A percentile compares a stretch with the other conserved stretches of the same genome.
These are phyloP conservation scores for Phoeniculus purpureus DNA, from an alignment of 2,797 vertebrate genomes.

Conservation along the genomic window DNA sequence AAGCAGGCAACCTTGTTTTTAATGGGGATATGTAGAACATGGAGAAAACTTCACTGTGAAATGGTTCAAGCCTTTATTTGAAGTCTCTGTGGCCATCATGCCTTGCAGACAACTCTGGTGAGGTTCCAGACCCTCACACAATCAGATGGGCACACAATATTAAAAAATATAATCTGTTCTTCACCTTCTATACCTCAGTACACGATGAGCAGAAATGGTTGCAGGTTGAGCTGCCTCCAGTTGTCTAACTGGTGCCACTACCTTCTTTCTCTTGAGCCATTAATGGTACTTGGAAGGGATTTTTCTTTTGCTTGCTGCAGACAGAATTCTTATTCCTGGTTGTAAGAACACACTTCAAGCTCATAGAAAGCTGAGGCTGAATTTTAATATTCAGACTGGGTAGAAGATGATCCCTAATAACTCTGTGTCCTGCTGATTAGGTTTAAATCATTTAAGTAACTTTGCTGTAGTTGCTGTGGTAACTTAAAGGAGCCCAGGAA, in stretches of 20 bases:
- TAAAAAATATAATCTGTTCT: background rate
- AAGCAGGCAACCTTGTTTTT: background rate
- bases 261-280: background rate
- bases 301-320: background rate
- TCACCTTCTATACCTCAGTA: background rate
- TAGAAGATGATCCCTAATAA: background rate
- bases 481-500: background rate
- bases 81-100: background rate
- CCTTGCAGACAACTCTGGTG: background rate
- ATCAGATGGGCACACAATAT: background rate
- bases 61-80: background rate
- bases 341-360: background rate
- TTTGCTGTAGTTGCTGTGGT: background rate
- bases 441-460: conserved; percentile 34
- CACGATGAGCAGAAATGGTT: background rate
- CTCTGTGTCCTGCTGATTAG: background rate
- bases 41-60: background rate
- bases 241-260: background rate
- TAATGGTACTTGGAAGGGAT: background rate
- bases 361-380: background rate
- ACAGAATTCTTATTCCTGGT: background rate
- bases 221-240: background rate
- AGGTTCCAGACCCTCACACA: background rate
- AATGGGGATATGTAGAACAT: background rate
- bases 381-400: background rate